These are phyloP conservation scores for Trissonchulus latispiculum DNA, from an alignment of 2,888 invertebrate genomes.

Conservation along the genomic window DNA sequence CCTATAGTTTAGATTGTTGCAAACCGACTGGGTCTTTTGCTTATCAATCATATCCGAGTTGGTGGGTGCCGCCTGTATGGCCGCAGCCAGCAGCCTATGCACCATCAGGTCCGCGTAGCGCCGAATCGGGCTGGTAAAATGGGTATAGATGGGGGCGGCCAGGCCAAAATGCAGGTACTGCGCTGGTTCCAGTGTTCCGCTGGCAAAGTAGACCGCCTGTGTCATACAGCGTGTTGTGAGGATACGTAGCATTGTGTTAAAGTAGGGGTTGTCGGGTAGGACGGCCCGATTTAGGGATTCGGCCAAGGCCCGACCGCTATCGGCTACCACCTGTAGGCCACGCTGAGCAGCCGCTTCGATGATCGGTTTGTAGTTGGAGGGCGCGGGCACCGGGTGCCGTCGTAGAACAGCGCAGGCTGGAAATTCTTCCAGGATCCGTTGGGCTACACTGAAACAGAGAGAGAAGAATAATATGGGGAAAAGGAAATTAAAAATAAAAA, in stretches of 20 bases:
- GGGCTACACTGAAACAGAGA: conserved; percentile 75
- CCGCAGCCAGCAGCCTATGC: conserved; percentile 80
- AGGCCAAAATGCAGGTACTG: conserved; percentile 91
- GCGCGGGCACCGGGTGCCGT: conserved; percentile 82
- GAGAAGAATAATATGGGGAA: too few relatives aligned
- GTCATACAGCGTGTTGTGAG: conserved; percentile 96
- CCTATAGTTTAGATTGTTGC: background rate
- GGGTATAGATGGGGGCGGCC: conserved; percentile 90
- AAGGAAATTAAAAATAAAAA: too few relatives aligned
- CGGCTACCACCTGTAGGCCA: conserved; percentile 46
- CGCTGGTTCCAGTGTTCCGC: conserved; percentile 67
- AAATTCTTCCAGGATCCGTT: conserved; percentile 73
- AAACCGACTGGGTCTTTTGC: background rate
- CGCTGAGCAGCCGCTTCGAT: conserved; percentile 59
- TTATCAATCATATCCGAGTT: conserved; percentile 45
- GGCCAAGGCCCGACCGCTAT: conserved; percentile 62
- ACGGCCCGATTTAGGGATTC: conserved; percentile 70
- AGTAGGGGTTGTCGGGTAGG: conserved; percentile 68
- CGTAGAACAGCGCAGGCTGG: conserved; percentile 87
- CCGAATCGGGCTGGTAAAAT: conserved; percentile 60
- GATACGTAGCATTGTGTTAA: conserved; percentile 89
- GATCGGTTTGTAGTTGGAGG: conserved; percentile 60
- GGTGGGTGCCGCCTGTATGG: conserved; percentile 44
- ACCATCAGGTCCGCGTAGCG: conserved; percentile 96
- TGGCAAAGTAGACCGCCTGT: conserved; percentile 93